Percentiles rank a stretch among this genome's conserved stretches.
These are phyloP conservation scores for Drosophila trapezifrons DNA, from an alignment of 1,140 invertebrate genomes.

Conservation along the genomic window DNA sequence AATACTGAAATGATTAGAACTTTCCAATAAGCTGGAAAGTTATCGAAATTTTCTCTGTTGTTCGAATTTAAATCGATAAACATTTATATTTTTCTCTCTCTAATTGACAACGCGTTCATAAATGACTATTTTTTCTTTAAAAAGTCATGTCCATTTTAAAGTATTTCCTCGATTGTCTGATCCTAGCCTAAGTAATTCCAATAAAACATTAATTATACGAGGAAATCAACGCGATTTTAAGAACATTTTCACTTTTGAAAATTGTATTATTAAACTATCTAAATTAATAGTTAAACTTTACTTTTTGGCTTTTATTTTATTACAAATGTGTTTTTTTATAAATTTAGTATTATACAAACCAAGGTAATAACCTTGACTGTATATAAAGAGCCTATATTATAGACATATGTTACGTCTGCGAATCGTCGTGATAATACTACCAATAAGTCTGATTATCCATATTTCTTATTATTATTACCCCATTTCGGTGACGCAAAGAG, in stretches of 20 bases:
- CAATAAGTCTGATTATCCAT: slow-evolving; percentile 44
- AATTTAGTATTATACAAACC: background rate
- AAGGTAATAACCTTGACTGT: background rate
- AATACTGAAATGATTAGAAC: no score
- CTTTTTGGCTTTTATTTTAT: no score
- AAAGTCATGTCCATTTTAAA: background rate
- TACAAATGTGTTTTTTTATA: background rate
- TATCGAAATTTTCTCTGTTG: no score
- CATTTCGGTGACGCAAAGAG: slow-evolving; percentile 27
- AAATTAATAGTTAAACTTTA: background rate
- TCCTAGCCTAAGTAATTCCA: no score
- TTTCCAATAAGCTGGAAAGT: no score
- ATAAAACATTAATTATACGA: background rate
- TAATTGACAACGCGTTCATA: background rate
- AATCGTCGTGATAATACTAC: slow-evolving; percentile 29
- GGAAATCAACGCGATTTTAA: no score
- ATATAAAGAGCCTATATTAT: no score
- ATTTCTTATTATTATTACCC: slow-evolving; percentile 37
- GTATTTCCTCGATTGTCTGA: background rate
- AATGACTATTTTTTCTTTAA: background rate
- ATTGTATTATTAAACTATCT: background rate
- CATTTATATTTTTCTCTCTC: background rate
- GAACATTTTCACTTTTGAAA: no score
- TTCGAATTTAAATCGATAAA: background rate
- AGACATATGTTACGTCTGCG: background rate